phyloP scores from a whole-genome alignment of 2,797 vertebrate genomes.

The Apogon talboti region DNA sequence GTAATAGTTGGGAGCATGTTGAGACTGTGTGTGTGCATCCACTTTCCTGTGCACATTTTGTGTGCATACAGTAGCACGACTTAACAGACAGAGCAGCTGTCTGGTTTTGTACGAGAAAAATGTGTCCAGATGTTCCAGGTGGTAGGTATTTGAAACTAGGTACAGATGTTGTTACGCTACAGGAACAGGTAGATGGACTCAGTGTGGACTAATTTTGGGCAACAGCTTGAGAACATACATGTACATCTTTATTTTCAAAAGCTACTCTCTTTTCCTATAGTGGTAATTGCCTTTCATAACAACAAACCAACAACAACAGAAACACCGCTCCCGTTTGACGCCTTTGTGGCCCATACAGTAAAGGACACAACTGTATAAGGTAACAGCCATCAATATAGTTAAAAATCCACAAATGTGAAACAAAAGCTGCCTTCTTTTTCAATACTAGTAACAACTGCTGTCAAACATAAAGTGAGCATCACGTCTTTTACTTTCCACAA shows the following conservation, averaged over 20 bases:
- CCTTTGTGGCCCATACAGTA: background rate
- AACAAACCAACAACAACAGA: too few relatives aligned
- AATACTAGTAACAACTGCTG: slow-evolving; percentile 8
- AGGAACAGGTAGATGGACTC: slow-evolving; percentile 19
- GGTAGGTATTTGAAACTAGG: slow-evolving; percentile 12
- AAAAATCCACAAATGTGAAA: background rate
- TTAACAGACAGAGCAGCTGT: slow-evolving; percentile 35
- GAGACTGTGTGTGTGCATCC: slow-evolving; percentile 14
- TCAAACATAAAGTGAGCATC: slow-evolving; percentile 17
- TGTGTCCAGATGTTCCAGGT: slow-evolving; percentile 52
- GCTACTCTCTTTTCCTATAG: background rate
- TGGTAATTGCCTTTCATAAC: background rate
- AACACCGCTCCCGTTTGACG: background rate
- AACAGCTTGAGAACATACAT: slow-evolving; percentile 1
- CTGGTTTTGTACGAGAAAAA: slow-evolving; percentile 18
- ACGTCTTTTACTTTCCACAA: slow-evolving; percentile 32
- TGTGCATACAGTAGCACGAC: slow-evolving; percentile 14
- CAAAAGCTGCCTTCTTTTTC: slow-evolving; percentile 16
- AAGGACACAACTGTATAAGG: background rate
- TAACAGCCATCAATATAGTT: slow-evolving; percentile 1
- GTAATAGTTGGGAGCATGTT: slow-evolving; percentile 24
- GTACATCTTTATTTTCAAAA: background rate
- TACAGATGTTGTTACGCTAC: slow-evolving; percentile 18
- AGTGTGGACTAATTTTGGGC: slow-evolving; percentile 1
- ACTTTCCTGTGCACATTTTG: slow-evolving; percentile 2